A percentile compares a stretch with the other conserved stretches of the same genome.
Conservation (phyloP, 2,888 invertebrate species). For the Scaptomyza tumidula region DNA sequence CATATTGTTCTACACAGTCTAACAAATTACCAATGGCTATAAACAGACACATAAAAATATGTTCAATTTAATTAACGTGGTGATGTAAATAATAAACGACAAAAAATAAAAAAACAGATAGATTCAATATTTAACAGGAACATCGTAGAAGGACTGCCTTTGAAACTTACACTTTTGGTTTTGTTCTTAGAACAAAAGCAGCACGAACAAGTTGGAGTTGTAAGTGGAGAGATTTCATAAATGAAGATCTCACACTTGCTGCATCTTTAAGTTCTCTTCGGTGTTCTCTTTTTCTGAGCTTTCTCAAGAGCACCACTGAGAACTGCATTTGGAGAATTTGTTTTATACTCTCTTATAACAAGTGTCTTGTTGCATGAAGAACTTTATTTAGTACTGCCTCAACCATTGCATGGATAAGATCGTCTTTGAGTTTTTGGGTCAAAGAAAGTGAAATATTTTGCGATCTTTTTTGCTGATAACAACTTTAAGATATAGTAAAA, state of each 20-base stretch:
- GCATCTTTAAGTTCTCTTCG: neutral
- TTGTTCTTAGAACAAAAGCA: neutral
- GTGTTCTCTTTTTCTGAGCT: neutral
- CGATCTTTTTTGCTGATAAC: neutral
- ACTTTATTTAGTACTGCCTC: constrained; percentile 3
- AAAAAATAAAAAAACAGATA: neutral
- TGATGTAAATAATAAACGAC: constrained; percentile 1
- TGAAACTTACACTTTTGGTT: neutral
- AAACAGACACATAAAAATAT: neutral
- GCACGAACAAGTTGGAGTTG: constrained; percentile 1
- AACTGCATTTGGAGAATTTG: neutral
- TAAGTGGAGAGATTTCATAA: constrained; percentile 4
- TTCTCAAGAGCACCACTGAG: constrained; percentile 1
- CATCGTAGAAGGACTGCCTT: neutral
- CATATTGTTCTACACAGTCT: neutral
- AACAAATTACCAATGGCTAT: constrained; percentile 1
- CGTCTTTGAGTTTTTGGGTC: neutral
- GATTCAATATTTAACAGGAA: constrained; percentile 1
- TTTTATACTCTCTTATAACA: neutral
- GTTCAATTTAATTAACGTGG: constrained; percentile 7
- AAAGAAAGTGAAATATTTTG: neutral
- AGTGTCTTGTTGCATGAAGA: constrained; percentile 1
- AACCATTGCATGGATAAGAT: constrained; percentile 8
- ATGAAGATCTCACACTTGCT: neutral
- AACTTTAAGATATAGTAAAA: neutral